Conservation (phyloP, 2,888 invertebrate genomes). For the Bhutanitis thaidina region DNA sequence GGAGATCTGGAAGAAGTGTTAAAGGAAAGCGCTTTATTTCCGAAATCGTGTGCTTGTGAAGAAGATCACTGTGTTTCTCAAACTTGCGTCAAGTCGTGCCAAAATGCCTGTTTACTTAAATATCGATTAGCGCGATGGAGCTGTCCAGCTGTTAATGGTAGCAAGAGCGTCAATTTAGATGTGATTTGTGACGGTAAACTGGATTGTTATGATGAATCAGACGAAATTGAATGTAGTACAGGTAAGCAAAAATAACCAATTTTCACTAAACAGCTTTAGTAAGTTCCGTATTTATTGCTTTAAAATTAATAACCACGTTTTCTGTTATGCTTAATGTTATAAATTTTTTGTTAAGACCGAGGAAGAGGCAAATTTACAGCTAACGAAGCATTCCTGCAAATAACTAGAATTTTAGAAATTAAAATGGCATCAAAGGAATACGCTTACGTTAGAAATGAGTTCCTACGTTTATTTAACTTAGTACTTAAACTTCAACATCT, state of each 20-base stretch:
- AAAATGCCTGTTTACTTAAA: constrained; percentile 48
- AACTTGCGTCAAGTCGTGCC: constrained; percentile 43
- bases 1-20: constrained; percentile 9
- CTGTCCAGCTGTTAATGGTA: constrained; percentile 44
- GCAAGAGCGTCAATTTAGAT: constrained; percentile 40
- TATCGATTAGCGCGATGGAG: constrained; percentile 42
- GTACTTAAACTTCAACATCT: constrained; percentile 8
- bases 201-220: constrained; percentile 61
- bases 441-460: constrained; percentile 6
- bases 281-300: not conserved
- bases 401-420: constrained; percentile 14
- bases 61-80: constrained; percentile 34
- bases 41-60: constrained; percentile 42
- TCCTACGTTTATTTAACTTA: constrained; percentile 10
- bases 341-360: constrained; percentile 1
- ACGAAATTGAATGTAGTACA: constrained; percentile 49
- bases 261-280: too few species aligned
- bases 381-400: constrained; percentile 11
- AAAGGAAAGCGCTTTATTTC: constrained; percentile 10
- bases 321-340: not conserved
- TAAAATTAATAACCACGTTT: not conserved
- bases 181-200: constrained; percentile 61
- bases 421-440: constrained; percentile 19
- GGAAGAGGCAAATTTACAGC: constrained; percentile 17
- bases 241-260: constrained; percentile 40